These are phyloP conservation scores for Gymnogyps californianus DNA, from an alignment of 2,113 vertebrate species.

Conservation along the genomic window DNA sequence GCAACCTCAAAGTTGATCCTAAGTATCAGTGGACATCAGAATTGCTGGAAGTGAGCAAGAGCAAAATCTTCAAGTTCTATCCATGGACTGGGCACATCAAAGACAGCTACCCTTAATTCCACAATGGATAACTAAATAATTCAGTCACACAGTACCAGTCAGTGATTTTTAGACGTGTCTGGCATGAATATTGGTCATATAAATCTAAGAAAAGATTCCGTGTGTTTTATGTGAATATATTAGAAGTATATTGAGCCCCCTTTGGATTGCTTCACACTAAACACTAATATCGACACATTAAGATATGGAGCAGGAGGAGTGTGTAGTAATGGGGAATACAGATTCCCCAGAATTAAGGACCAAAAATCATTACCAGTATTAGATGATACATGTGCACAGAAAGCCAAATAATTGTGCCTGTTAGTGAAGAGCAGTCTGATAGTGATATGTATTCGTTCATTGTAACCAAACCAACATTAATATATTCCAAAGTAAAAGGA, in stretches of 20 bases:
- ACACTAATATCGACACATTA: background rate
- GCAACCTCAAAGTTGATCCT: background rate
- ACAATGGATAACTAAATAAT: background rate
- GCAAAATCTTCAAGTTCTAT: background rate
- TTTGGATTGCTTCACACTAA: background rate
- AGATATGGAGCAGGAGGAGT: background rate
- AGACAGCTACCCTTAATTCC: background rate
- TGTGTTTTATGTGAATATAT: background rate
- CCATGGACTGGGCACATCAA: background rate
- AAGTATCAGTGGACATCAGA: background rate
- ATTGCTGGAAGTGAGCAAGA: background rate
- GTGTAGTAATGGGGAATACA: background rate
- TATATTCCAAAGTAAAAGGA: background rate
- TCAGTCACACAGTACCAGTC: background rate
- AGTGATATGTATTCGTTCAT: background rate
- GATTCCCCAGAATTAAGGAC: background rate
- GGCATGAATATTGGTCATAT: background rate
- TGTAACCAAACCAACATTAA: background rate
- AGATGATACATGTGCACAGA: background rate
- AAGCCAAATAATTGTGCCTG: background rate
- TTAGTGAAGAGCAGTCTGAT: background rate
- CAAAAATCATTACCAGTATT: background rate
- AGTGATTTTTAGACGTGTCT: background rate
- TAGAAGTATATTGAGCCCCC: background rate
- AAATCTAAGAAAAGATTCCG: background rate